phyloP scores from a whole-genome alignment of 2,888 invertebrate species.

The Hirtodrosophila histrioides region DNA sequence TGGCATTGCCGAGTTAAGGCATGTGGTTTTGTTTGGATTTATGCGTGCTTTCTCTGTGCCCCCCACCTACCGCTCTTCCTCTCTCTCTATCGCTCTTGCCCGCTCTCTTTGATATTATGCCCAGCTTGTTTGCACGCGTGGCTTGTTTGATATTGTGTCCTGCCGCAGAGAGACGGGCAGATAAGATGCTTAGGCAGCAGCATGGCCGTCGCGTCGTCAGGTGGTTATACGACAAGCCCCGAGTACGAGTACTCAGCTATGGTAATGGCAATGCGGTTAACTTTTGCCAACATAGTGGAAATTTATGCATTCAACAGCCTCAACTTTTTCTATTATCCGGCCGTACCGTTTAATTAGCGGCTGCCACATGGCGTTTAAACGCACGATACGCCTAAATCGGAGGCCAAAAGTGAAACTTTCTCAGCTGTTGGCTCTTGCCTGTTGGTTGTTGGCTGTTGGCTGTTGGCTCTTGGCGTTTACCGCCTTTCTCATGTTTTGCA shows the following conservation, averaged over 20 bases:
- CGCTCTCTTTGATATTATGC: constrained; percentile 16
- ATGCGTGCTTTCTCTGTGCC: constrained; percentile 46
- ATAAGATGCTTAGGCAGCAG: constrained; percentile 68
- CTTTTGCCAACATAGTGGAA: constrained; percentile 41
- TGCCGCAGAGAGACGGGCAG: constrained; percentile 43
- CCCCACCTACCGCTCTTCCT: constrained; percentile 13
- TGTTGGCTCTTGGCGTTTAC: constrained; percentile 4
- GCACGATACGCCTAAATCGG: constrained; percentile 17
- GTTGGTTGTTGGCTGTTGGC: constrained; percentile 20
- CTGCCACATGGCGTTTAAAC: constrained; percentile 48
- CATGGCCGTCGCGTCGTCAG: constrained; percentile 34
- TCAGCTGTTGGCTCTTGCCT: constrained; percentile 24
- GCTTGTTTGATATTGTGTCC: constrained; percentile 65
- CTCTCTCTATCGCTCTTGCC: background rate
- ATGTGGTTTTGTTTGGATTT: constrained; percentile 75
- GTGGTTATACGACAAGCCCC: constrained; percentile 28
- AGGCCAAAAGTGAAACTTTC: constrained; percentile 28
- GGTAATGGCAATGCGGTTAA: constrained; percentile 49
- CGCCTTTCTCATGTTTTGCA: constrained; percentile 66
- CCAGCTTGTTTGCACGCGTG: constrained; percentile 63
- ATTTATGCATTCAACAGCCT: constrained; percentile 64
- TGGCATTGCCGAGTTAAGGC: constrained; percentile 52
- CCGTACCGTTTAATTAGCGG: constrained; percentile 71
- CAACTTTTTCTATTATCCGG: constrained; percentile 67
- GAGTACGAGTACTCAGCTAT: constrained; percentile 32